Percentiles rank a stretch among this genome's conserved stretches.
phyloP scores from a whole-genome alignment of 2,797 vertebrate genomes.

The Myotis findleyi region DNA sequence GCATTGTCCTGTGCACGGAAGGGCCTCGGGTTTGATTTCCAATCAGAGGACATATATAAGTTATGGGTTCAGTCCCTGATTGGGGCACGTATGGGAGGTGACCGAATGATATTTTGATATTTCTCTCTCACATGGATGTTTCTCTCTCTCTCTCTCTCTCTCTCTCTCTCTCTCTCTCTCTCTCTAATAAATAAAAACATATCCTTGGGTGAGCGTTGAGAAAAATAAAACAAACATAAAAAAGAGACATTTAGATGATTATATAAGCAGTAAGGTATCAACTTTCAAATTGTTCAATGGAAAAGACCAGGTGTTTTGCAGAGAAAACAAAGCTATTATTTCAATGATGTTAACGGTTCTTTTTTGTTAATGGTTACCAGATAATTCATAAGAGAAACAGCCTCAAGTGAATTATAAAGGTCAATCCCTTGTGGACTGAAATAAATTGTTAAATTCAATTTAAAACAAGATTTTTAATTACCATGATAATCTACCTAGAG shows the following conservation, averaged over 20 bases:
- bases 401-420: slow-evolving; percentile 68
- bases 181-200: not conserved
- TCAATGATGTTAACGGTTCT: slow-evolving; percentile 50
- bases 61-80: not conserved
- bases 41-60: not conserved
- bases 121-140: not conserved
- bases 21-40: not conserved
- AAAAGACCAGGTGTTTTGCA: slow-evolving; percentile 47
- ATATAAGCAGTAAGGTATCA: not conserved
- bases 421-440: slow-evolving; percentile 61
- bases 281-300: not conserved
- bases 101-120: not conserved
- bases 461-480: slow-evolving; percentile 80
- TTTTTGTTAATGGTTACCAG: slow-evolving; percentile 70
- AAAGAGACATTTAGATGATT: not conserved
- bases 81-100: not conserved
- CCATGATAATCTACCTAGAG: slow-evolving; percentile 48
- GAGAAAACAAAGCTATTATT: slow-evolving; percentile 42
- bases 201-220: not conserved
- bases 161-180: not conserved
- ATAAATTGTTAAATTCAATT: slow-evolving; percentile 70
- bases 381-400: slow-evolving; percentile 61
- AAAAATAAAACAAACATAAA: not conserved
- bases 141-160: not conserved
- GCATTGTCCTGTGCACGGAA: not conserved